Base-by-base conservation (phyloP, 2,888 invertebrate genomes). In the Enchytraeus crypticus region DNA sequence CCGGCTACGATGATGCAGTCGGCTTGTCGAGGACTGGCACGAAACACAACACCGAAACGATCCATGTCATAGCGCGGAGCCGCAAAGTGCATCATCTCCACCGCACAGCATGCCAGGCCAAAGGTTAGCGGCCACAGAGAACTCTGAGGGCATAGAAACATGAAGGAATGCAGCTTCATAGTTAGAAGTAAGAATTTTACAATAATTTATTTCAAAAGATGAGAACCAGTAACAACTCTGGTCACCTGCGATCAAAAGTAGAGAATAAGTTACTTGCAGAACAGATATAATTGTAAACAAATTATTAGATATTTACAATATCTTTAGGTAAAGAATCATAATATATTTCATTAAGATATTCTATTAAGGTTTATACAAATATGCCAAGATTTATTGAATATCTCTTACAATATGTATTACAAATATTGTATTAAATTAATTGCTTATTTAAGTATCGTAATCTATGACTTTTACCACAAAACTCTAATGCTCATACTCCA, bases 11-110 rank as follows among this genome's bases (percentile, higher is more conserved):
- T 96, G 76, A 98, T 95, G 51, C 92, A 88, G 82, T 98, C 98
- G 38, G 95, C 86, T 81, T 98, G 96, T 60, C 96, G 86, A 4
- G 96, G 96, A 27, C 92, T 92, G 5, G 96, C 96, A 79, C 98
- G 85, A 79, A 98, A 98, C 2, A 98, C 96, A 26, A 98, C 93
- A 77, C 98, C 98, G 83, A 87, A 84, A 79, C 95, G 87, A 85
- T 98, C 97, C 96, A 99, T 97, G 78, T 98, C 98, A 77, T 98
- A 98, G 71, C 98, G 84, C 2, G 98, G 96, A 34, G 96, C 97
- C 68, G 98, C 97, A 60, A 97, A 92, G 83, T 98, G 97, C 96
- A 97, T 97, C 97, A 97, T 97, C 82, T 97, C 97, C 3, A 98
- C 96, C 67, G 97, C 97, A 82, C 97, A 98, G 75, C 97, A 98